Percentiles rank a stretch among this genome's conserved stretches.
Evolutionary conservation across 2,888 invertebrate genomes (phyloP).

Genomic region (Himalopsyche kuldschensis): DNA sequence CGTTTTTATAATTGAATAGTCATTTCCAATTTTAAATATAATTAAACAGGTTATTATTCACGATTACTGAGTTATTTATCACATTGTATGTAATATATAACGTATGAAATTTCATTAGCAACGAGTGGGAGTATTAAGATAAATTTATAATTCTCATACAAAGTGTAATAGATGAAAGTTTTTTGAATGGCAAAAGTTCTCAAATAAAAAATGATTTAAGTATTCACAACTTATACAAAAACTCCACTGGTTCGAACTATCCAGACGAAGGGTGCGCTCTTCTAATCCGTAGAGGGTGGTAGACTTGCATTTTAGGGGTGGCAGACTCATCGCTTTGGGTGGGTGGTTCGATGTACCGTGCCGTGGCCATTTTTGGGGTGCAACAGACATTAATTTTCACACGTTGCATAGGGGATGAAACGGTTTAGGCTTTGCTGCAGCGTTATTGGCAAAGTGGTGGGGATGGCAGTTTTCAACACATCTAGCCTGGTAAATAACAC

Average conservation of each 20-base stretch:
- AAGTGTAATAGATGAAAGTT: no score
- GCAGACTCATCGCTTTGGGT: background rate
- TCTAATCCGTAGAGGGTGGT: background rate
- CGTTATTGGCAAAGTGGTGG: background rate
- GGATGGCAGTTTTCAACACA: background rate
- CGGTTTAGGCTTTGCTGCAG: background rate
- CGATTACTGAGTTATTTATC: no score
- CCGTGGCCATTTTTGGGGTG: background rate
- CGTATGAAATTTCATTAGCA: no score
- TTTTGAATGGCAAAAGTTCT: no score
- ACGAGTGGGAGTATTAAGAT: no score
- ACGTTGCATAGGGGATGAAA: constrained; percentile 7
- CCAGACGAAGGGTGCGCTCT: background rate
- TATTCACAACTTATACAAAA: background rate
- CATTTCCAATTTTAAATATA: no score
- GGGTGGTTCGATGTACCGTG: background rate
- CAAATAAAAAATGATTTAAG: no score
- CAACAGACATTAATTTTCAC: constrained; percentile 27
- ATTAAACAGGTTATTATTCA: no score
- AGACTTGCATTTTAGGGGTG: constrained; percentile 1
- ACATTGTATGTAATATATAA: no score
- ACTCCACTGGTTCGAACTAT: background rate
- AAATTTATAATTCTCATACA: no score
- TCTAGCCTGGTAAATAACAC: background rate
- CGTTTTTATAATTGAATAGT: no score